These are phyloP conservation scores for Trichopria drosophilae DNA, from an alignment of 2,888 invertebrate genomes.

Conservation along the genomic window DNA sequence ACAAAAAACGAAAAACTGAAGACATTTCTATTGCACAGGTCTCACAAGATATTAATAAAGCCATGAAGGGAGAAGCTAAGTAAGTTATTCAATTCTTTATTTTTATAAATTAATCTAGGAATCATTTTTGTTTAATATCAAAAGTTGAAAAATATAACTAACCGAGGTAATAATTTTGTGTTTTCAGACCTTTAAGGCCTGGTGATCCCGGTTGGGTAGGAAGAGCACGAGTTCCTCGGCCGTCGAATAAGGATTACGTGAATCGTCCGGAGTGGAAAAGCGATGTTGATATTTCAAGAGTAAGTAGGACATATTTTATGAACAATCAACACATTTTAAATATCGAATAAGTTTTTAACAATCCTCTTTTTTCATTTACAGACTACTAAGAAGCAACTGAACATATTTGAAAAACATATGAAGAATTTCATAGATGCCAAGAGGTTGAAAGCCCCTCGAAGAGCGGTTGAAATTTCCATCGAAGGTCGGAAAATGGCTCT, in stretches of 20 bases:
- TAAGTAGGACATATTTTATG: slow-evolving; percentile 18
- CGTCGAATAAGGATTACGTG: slow-evolving; percentile 96
- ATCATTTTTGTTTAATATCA: background rate
- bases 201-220: slow-evolving; percentile 96
- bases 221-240: slow-evolving; percentile 90
- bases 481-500: slow-evolving; percentile 96
- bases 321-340: background rate
- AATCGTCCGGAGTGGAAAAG: slow-evolving; percentile 89
- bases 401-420: slow-evolving; percentile 89
- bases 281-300: slow-evolving; percentile 81
- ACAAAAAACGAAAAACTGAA: slow-evolving; percentile 59
- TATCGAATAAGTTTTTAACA: background rate
- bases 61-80: slow-evolving; percentile 67
- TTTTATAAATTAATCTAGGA: background rate
- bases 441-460: slow-evolving; percentile 73
- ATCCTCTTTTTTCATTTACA: slow-evolving; percentile 47
- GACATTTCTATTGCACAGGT: slow-evolving; percentile 59
- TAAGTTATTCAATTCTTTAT: slow-evolving; percentile 44
- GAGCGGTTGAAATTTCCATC: slow-evolving; percentile 93
- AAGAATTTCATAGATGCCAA: slow-evolving; percentile 87
- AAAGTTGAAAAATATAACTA: background rate
- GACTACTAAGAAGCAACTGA: slow-evolving; percentile 81
- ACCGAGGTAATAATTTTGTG: slow-evolving; percentile 1
- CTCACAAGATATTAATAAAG: slow-evolving; percentile 67
- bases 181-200: slow-evolving; percentile 73